phyloP scores from a whole-genome alignment of 2,888 invertebrate species.

The Mythimna albipuncta region DNA sequence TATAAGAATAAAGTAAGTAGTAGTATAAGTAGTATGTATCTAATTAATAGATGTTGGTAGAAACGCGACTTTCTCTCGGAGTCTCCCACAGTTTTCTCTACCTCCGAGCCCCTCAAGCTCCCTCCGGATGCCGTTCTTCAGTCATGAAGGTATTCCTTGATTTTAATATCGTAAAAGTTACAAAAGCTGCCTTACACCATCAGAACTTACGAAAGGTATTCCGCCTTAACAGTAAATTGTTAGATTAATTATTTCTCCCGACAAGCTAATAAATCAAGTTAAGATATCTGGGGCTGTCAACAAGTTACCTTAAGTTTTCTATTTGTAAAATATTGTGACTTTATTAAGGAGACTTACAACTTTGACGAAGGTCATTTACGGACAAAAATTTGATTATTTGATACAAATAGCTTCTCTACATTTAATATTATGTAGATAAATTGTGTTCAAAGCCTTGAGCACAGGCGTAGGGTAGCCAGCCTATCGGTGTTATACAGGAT shows the following conservation, averaged over 20 bases:
- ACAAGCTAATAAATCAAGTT: background rate
- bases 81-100: no score
- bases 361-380: background rate
- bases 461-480: no score
- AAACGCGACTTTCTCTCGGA: no score
- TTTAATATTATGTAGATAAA: no score
- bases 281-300: background rate
- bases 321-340: background rate
- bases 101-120: no score
- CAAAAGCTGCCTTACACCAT: background rate
- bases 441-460: no score
- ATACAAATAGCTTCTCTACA: background rate
- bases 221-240: background rate
- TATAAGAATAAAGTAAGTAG: no score
- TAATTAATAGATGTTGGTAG: no score
- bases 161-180: background rate
- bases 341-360: background rate
- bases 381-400: background rate
- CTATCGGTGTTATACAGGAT: no score
- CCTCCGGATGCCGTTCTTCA: no score
- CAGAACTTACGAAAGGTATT: background rate
- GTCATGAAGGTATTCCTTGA: no score
- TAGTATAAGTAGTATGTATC: no score
- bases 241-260: background rate
- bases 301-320: background rate